phyloP scores from a whole-genome alignment of 2,797 vertebrate genomes.

The Hemitrygon akajei region DNA sequence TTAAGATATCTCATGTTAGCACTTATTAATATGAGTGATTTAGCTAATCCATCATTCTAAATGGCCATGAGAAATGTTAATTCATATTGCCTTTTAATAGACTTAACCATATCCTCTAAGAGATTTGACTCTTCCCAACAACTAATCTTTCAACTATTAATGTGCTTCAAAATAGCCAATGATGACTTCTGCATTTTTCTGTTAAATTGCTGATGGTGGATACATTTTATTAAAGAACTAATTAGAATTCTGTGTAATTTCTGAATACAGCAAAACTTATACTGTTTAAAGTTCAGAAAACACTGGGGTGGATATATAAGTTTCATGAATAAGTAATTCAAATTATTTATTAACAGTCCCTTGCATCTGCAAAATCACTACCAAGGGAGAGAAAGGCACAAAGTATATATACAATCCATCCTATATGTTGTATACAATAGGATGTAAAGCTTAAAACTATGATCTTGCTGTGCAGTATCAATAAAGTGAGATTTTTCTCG shows the following conservation, averaged over 20 bases:
- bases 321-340: not conserved
- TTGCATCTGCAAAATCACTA: not conserved
- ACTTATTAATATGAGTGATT: constrained; percentile 20
- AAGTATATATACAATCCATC: not conserved
- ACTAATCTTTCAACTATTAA: not conserved
- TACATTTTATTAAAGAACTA: not conserved
- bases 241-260: not conserved
- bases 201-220: not conserved
- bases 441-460: not conserved
- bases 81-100: not conserved
- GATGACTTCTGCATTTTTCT: not conserved
- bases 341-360: not conserved
- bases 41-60: constrained; percentile 11
- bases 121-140: not conserved
- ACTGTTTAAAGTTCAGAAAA: not conserved
- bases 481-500: not conserved
- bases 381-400: not conserved
- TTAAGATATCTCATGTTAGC: not conserved
- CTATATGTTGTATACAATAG: not conserved
- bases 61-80: not conserved
- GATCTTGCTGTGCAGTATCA: not conserved
- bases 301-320: not conserved
- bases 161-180: not conserved
- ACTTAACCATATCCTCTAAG: not conserved
- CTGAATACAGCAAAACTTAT: not conserved